A percentile compares a stretch with the other conserved stretches of the same genome.
These are phyloP conservation scores for Threskiornis aethiopicus DNA, from an alignment of 2,797 vertebrate species.

Conservation along the genomic window DNA sequence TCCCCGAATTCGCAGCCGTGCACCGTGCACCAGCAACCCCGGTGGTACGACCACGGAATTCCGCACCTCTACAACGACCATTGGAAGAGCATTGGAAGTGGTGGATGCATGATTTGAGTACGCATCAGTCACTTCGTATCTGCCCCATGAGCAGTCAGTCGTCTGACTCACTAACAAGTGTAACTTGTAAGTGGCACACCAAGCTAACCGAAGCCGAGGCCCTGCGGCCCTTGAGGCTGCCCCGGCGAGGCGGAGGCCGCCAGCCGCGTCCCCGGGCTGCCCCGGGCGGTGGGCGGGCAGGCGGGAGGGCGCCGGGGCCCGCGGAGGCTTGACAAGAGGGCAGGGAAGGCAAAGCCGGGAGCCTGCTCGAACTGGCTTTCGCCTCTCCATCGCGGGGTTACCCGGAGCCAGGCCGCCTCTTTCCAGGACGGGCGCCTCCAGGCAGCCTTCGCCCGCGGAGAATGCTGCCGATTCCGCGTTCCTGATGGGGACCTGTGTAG, in stretches of 20 bases:
- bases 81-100: too few relatives aligned
- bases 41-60: too few relatives aligned
- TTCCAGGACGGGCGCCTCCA: rapidly evolving
- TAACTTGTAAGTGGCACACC: too few relatives aligned
- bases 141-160: too few relatives aligned
- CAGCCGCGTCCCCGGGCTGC: neutral
- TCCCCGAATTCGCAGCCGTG: too few relatives aligned
- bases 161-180: too few relatives aligned
- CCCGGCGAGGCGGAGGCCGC: neutral
- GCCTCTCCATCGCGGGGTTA: neutral
- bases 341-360: neutral
- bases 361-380: neutral
- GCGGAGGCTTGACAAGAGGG: neutral
- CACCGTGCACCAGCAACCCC: too few relatives aligned
- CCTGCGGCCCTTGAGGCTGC: neutral
- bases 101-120: too few relatives aligned
- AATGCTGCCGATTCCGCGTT: rapidly evolving
- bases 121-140: too few relatives aligned
- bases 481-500: rapidly evolving
- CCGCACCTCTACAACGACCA: too few relatives aligned
- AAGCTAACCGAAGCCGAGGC: too few relatives aligned
- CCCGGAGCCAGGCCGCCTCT: neutral
- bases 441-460: neutral
- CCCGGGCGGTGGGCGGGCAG: neutral
- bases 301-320: too few relatives aligned